Evolutionary conservation across 2,888 invertebrate genomes (phyloP), one percentile per base, ranked within the genome.

Genomic region (Drosophila mimica): DNA sequence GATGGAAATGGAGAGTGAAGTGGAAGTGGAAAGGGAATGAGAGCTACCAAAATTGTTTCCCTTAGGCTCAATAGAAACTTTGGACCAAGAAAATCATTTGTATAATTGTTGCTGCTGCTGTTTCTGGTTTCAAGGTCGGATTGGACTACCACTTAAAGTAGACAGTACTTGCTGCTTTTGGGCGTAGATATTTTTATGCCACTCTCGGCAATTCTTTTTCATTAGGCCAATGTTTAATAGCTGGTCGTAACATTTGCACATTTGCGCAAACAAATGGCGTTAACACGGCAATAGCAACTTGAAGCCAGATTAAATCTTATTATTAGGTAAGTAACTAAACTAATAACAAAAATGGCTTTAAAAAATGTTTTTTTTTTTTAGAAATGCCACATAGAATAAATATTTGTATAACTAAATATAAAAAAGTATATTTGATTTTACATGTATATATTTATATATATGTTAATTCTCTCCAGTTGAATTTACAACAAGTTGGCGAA

Each of bases 121-220:
- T 8, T 38, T 28, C n/a, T 56, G 3, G 25, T 20, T 51, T 51
- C 38, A 74, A 64, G 84, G 81, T 52, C 74, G 30, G 31, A 48
- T 67, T 81, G 61, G 81, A 70, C 64, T 64, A 51, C 40, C 43
- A 30, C 20, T 15, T 4, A 49, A 43, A n/a, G 11, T 53, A 15
- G 38, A 66, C 53, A 60, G 30, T 70, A 28, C 31, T 53, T 51
- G 54, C 73, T 64, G 67, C 52, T 61, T 53, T 43, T 31, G 46
- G 66, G 49, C 61, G 17, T 25, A 49, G 65, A 51, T 53, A 67
- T 54, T 79, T 79, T 71, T 65, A 83, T 66, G 53, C 60, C 53
- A 46, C 67, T 85, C 61, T 70, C 48, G 71, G 77, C 74, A 53
- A 70, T 65, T 60, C 74, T 83, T 83, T 72, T 83, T 83, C 77